These are phyloP conservation scores for Mirza zaza DNA, from an alignment of 2,113 vertebrate species.

Conservation along the genomic window DNA sequence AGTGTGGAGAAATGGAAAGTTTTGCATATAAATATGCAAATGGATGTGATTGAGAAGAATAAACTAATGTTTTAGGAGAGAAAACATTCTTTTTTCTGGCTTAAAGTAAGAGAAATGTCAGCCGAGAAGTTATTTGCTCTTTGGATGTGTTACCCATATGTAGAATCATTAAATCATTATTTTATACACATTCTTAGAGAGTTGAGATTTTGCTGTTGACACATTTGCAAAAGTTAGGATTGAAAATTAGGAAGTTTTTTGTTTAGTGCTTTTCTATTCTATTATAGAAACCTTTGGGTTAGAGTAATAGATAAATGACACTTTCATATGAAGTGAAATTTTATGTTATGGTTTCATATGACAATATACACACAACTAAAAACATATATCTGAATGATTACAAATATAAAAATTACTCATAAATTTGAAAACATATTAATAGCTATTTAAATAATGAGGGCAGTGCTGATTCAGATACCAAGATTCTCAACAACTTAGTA, in stretches of 20 bases:
- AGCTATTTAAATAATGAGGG: neutral
- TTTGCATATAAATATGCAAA: neutral
- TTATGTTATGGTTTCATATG: neutral
- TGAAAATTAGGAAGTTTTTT: neutral
- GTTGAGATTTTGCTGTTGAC: constrained; percentile 33
- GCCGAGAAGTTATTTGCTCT: neutral
- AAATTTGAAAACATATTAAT: neutral
- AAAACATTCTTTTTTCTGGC: neutral
- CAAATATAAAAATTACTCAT: neutral
- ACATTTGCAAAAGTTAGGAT: neutral
- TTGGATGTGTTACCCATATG: neutral
- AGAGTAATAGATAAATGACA: neutral
- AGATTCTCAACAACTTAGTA: neutral
- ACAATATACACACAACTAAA: neutral
- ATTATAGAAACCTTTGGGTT: neutral
- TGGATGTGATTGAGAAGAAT: neutral
- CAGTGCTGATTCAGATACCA: neutral
- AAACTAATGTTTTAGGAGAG: neutral
- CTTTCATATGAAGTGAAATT: neutral
- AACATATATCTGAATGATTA: neutral
- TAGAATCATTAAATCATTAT: constrained; percentile 24
- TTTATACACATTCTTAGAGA: neutral
- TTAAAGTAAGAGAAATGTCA: neutral
- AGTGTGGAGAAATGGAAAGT: neutral
- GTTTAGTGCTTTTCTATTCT: neutral